phyloP scores from a whole-genome alignment of 2,888 invertebrate species.

The Deladenus siricidicola region DNA sequence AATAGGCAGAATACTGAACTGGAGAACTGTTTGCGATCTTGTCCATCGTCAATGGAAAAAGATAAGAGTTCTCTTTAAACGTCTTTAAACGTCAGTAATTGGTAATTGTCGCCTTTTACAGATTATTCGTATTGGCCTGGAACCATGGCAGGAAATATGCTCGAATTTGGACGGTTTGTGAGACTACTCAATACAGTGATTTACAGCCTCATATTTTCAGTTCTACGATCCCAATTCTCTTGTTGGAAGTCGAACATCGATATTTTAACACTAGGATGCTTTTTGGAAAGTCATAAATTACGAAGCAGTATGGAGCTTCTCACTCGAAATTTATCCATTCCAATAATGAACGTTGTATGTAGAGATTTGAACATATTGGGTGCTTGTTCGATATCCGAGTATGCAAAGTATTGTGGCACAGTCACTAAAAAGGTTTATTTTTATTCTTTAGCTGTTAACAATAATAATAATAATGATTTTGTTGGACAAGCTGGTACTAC shows the following conservation, averaged over 20 bases:
- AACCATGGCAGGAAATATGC: constrained; percentile 17
- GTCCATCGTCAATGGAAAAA: constrained; percentile 15
- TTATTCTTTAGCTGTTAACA: no score
- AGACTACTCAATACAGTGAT: neutral
- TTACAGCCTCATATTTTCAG: constrained; percentile 1
- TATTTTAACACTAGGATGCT: constrained; percentile 5
- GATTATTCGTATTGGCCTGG: constrained; percentile 10
- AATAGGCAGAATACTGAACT: neutral
- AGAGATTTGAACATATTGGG: constrained; percentile 5
- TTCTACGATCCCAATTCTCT: constrained; percentile 11
- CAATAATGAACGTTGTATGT: constrained; percentile 10
- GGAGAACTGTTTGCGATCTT: neutral
- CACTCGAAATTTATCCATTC: constrained; percentile 12
- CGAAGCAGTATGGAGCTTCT: constrained; percentile 14
- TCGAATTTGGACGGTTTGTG: constrained; percentile 6
- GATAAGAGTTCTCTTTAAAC: neutral
- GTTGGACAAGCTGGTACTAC: neutral
- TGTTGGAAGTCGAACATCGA: constrained; percentile 19
- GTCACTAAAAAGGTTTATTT: constrained; percentile 3
- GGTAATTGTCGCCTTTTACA: neutral
- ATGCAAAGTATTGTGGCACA: constrained; percentile 13
- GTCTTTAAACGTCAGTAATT: neutral
- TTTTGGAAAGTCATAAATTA: constrained; percentile 15
- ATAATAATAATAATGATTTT: neutral
- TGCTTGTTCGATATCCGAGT: constrained; percentile 6